phyloP scores from a whole-genome alignment of 37 sponge, comb jelly and placozoan genomes.

The Ianthella basta region DNA sequence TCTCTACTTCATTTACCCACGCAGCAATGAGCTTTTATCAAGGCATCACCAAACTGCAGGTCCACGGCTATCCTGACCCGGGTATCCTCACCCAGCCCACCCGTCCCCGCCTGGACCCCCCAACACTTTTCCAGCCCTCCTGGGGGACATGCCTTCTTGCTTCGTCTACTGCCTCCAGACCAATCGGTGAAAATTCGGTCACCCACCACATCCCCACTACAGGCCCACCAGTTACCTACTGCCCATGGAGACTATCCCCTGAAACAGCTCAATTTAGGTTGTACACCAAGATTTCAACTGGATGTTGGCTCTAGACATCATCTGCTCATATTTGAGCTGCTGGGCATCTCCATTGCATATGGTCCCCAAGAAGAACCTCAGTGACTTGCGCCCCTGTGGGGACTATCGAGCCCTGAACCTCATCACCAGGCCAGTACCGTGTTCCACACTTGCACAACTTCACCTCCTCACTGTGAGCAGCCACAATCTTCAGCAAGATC shows the following conservation, averaged over 20 bases:
- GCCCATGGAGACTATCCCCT: slow-evolving; percentile 34
- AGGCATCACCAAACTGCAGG: too few relatives aligned
- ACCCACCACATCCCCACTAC: slow-evolving; percentile 48
- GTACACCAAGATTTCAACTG: slow-evolving; percentile 17
- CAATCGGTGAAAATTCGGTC: not conserved
- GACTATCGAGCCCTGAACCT: slow-evolving; percentile 53
- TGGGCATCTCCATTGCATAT: slow-evolving; percentile 19
- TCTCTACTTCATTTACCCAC: too few relatives aligned
- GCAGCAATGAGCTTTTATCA: too few relatives aligned
- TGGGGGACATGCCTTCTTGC: too few relatives aligned
- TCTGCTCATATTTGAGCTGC: not conserved
- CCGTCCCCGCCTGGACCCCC: too few relatives aligned
- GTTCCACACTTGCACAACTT: slow-evolving; percentile 61
- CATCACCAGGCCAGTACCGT: slow-evolving; percentile 47
- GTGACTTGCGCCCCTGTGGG: slow-evolving; percentile 67
- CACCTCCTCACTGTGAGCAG: slow-evolving; percentile 36
- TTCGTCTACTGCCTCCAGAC: too few relatives aligned
- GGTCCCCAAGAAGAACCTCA: slow-evolving; percentile 47
- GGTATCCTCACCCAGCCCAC: too few relatives aligned
- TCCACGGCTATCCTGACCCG: too few relatives aligned
- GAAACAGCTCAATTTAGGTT: slow-evolving; percentile 29
- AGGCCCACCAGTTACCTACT: slow-evolving; percentile 34
- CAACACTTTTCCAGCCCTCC: too few relatives aligned
- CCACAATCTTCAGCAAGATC: slow-evolving; percentile 42
- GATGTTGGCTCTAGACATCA: slow-evolving; percentile 24